phyloP scores from a whole-genome alignment of 2,888 invertebrate species.

The Hybos culiciformis region DNA sequence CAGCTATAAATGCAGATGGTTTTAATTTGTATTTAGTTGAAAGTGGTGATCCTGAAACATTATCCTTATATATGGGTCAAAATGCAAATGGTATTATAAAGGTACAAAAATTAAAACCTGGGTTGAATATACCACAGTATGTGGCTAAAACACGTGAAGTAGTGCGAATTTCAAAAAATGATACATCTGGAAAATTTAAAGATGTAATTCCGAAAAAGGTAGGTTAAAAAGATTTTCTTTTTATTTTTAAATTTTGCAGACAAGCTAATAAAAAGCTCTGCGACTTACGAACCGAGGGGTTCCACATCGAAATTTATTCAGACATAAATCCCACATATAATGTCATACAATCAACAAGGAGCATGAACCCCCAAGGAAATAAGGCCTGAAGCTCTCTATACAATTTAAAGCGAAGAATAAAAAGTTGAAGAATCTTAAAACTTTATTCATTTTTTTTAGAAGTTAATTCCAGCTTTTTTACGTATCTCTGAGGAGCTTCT shows the following conservation, averaged over 20 bases:
- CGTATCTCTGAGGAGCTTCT: no score
- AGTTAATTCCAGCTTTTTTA: neutral
- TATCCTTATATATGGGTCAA: conserved; percentile 32
- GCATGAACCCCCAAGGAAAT: no score
- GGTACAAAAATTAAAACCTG: conserved; percentile 20
- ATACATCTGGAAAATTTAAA: conserved; percentile 39
- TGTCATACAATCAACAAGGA: no score
- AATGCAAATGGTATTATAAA: conserved; percentile 25
- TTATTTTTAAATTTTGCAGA: neutral
- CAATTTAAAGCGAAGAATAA: neutral
- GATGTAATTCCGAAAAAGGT: conserved; percentile 35
- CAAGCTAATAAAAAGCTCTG: no score
- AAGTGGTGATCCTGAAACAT: conserved; percentile 29
- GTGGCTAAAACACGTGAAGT: conserved; percentile 38
- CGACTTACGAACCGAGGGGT: no score
- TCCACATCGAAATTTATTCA: no score
- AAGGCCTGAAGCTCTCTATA: no score
- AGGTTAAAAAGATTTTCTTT: conserved; percentile 11
- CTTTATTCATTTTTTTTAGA: neutral
- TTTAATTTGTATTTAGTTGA: conserved; percentile 47
- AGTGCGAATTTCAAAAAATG: conserved; percentile 34
- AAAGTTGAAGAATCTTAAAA: neutral
- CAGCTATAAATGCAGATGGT: conserved; percentile 52
- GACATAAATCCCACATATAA: no score
- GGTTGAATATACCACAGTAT: conserved; percentile 23